phyloP scores from a whole-genome alignment of 2,113 vertebrate species.

The Pycnonotus jocosus region DNA sequence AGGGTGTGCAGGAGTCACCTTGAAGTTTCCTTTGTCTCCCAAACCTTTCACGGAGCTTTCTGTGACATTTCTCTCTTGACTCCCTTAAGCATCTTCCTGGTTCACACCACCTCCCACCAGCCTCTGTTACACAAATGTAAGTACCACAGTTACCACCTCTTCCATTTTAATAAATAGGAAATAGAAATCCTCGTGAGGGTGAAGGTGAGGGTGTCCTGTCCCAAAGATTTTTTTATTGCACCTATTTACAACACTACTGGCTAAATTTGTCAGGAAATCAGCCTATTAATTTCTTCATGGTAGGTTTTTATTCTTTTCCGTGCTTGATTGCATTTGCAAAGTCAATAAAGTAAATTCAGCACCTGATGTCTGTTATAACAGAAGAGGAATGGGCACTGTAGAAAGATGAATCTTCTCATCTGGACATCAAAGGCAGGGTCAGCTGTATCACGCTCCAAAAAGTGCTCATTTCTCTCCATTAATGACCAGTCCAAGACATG shows the following conservation, averaged over 20 bases:
- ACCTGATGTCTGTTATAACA: not conserved
- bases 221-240: not conserved
- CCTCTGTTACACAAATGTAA: not conserved
- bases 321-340: not conserved
- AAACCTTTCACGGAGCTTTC: not conserved
- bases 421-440: not conserved
- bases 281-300: not conserved
- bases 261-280: not conserved
- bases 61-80: not conserved
- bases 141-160: not conserved
- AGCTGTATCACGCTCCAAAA: not conserved
- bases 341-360: not conserved
- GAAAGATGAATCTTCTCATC: not conserved
- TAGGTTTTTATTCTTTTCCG: not conserved
- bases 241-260: not conserved
- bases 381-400: not conserved
- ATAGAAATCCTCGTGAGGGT: not conserved
- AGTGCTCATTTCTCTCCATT: not conserved
- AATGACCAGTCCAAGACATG: not conserved
- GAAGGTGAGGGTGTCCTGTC: not conserved
- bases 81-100: not conserved
- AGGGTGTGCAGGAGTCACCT: not conserved
- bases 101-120: not conserved
- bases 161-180: not conserved
- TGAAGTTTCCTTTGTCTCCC: not conserved